A percentile compares a stretch with the other conserved stretches of the same genome.
These are phyloP conservation scores for Cyphomyrus discorhynchus DNA, from an alignment of 2,113 vertebrate species.

Conservation along the genomic window DNA sequence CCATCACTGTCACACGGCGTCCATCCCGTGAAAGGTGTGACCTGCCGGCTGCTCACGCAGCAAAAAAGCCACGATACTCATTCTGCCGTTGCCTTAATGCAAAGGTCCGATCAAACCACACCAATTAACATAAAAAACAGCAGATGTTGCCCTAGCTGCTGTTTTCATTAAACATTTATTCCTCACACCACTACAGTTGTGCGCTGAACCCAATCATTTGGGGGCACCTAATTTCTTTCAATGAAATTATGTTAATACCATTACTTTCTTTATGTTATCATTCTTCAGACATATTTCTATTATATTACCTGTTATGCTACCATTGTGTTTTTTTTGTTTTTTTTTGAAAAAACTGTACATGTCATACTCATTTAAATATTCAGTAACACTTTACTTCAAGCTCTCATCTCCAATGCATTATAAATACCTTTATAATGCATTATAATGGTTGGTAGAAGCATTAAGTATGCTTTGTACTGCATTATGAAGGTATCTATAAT, in stretches of 20 bases:
- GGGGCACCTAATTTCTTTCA: neutral
- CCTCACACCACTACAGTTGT: neutral
- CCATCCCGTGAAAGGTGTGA: neutral
- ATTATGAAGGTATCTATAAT: neutral
- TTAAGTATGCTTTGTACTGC: neutral
- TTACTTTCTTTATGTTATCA: neutral
- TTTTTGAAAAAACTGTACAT: neutral
- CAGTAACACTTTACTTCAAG: neutral
- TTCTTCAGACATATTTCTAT: too few relatives aligned
- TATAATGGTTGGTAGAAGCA: neutral
- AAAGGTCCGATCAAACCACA: neutral
- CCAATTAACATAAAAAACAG: neutral
- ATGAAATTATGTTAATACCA: neutral
- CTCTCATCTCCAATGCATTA: neutral
- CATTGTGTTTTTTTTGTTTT: neutral
- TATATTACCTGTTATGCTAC: neutral
- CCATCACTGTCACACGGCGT: neutral
- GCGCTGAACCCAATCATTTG: neutral
- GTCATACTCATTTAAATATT: neutral
- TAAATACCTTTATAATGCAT: neutral
- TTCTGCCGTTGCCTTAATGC: neutral
- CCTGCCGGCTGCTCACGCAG: neutral
- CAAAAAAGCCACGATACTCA: neutral
- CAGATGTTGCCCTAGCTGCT: neutral
- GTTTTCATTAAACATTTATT: neutral